Percentiles rank a stretch among this genome's conserved stretches.
These are phyloP conservation scores for Pseudopleuronectes americanus DNA, from an alignment of 2,797 vertebrate genomes.

Conservation along the genomic window DNA sequence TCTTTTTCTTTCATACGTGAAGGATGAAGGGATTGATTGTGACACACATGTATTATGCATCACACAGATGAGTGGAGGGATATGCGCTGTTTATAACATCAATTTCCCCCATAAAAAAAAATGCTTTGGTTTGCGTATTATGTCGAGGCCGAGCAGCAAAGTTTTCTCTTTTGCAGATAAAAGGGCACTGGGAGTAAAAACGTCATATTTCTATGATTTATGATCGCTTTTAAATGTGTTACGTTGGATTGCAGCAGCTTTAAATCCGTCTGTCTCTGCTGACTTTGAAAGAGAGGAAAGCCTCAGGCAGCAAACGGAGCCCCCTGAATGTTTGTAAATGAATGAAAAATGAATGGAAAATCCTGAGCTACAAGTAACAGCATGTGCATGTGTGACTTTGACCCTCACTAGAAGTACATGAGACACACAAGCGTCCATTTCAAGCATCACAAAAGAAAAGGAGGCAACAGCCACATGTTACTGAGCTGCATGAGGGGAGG, in stretches of 20 bases:
- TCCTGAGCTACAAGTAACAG: slow-evolving; percentile 19
- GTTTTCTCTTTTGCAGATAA: slow-evolving; percentile 7
- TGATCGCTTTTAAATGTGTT: slow-evolving; percentile 7
- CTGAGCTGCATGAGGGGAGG: slow-evolving; percentile 9
- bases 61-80: slow-evolving; percentile 19
- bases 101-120: not conserved
- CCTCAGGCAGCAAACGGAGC: slow-evolving; percentile 22
- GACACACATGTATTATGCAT: slow-evolving; percentile 55
- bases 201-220: slow-evolving; percentile 10
- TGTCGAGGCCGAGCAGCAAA: not conserved
- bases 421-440: slow-evolving; percentile 15
- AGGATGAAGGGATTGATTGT: slow-evolving; percentile 27
- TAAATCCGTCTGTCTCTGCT: slow-evolving; percentile 10
- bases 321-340: slow-evolving; percentile 29
- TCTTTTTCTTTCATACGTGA: slow-evolving; percentile 13
- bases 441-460: not conserved
- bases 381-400: slow-evolving; percentile 5
- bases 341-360: slow-evolving; percentile 47
- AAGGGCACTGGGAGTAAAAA: slow-evolving; percentile 29
- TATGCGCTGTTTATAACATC: slow-evolving; percentile 19
- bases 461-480: slow-evolving; percentile 6
- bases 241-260: not conserved
- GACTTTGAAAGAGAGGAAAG: slow-evolving; percentile 15
- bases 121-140: slow-evolving; percentile 17
- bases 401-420: not conserved